A percentile compares a stretch with the other conserved stretches of the same genome.
Evolutionary conservation across 2,888 invertebrate genomes (phyloP).

Genomic region (Trachelus troglodyta): DNA sequence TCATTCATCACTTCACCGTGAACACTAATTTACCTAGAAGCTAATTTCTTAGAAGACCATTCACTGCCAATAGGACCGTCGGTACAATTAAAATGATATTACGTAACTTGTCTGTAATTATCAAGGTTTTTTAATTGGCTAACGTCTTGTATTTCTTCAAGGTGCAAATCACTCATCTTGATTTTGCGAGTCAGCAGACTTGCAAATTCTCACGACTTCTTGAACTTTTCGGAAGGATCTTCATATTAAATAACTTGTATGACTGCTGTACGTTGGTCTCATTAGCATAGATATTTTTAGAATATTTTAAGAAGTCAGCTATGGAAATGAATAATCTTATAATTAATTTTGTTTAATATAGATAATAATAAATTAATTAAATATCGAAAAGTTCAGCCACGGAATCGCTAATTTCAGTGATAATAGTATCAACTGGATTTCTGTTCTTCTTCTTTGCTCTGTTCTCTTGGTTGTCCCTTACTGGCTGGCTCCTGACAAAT

Average conservation of each 20-base stretch:
- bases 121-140: not conserved
- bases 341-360: not conserved
- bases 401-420: constrained; percentile 39
- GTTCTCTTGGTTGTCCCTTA: constrained; percentile 10
- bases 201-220: not conserved
- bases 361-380: constrained; percentile 18
- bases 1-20: not conserved
- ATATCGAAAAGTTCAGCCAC: constrained; percentile 39
- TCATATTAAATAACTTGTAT: not conserved
- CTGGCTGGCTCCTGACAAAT: constrained; percentile 14
- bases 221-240: not conserved
- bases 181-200: not conserved
- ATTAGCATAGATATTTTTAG: not conserved
- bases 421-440: constrained; percentile 34
- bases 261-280: not conserved
- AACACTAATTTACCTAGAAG: not conserved
- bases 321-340: not conserved
- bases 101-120: not conserved
- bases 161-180: not conserved
- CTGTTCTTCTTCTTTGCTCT: constrained; percentile 15
- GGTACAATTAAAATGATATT: not conserved
- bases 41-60: not conserved
- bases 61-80: not conserved
- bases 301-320: no score
- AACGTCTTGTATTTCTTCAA: not conserved